A percentile compares a stretch with the other conserved stretches of the same genome.
Evolutionary conservation across 2,888 invertebrate species (phyloP).

Genomic region (Cerastoderma edule): DNA sequence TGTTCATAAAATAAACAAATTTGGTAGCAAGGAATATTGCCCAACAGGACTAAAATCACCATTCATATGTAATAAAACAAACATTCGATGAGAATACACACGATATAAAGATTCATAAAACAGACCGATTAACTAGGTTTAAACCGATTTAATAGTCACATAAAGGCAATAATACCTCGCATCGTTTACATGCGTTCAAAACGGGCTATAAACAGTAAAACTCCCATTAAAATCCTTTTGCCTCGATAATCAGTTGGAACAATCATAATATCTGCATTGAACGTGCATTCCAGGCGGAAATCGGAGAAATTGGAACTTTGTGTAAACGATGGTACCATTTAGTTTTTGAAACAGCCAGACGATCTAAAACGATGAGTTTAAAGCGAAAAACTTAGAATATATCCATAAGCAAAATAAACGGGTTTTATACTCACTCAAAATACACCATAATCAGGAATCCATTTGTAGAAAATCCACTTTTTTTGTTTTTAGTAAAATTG

Average conservation of each 20-base stretch:
- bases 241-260: conserved; percentile 53
- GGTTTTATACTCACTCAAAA: conserved; percentile 23
- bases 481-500: conserved; percentile 2
- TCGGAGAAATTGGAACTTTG: conserved; percentile 17
- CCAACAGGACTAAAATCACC: conserved; percentile 45
- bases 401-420: not conserved
- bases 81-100: conserved; percentile 58
- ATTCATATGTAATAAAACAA: conserved; percentile 59
- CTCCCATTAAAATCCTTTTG: conserved; percentile 60
- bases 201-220: conserved; percentile 56
- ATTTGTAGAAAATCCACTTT: conserved; percentile 16
- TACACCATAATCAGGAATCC: conserved; percentile 23
- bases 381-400: too few species aligned
- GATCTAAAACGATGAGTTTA: too few species aligned
- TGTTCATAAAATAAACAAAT: conserved; percentile 57
- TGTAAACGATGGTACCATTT: too few species aligned
- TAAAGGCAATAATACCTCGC: conserved; percentile 50
- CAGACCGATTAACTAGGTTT: conserved; percentile 56
- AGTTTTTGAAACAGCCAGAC: too few species aligned
- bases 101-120: conserved; percentile 57
- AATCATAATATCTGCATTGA: conserved; percentile 48
- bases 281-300: conserved; percentile 27
- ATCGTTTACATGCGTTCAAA: conserved; percentile 43
- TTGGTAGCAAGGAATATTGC: conserved; percentile 36
- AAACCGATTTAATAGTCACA: conserved; percentile 64